These are phyloP conservation scores for Machimus atricapillus DNA, from an alignment of 2,888 invertebrate species.

Conservation along the genomic window DNA sequence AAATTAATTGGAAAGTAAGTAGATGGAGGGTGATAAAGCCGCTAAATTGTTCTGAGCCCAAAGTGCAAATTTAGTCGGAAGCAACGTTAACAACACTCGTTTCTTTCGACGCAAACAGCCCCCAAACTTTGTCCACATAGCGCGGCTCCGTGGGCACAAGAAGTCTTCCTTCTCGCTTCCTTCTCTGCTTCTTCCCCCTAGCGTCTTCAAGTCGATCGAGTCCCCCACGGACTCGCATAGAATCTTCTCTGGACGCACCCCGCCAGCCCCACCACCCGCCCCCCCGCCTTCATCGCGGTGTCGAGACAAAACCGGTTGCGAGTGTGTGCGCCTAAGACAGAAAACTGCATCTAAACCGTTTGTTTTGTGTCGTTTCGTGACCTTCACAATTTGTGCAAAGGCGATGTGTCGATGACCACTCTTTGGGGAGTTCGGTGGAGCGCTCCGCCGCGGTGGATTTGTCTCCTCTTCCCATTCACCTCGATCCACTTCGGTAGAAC, in stretches of 20 bases:
- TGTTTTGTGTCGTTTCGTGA: slow-evolving; percentile 55
- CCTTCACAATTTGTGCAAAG: slow-evolving; percentile 65
- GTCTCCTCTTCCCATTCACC: background rate
- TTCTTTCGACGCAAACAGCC: background rate
- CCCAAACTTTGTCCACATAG: background rate
- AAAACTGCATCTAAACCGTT: slow-evolving; percentile 47
- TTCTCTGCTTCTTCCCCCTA: background rate
- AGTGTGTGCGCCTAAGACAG: background rate
- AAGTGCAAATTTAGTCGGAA: background rate
- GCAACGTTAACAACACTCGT: background rate
- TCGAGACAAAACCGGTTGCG: background rate
- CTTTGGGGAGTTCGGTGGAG: slow-evolving; percentile 19
- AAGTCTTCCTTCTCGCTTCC: background rate
- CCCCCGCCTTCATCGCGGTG: background rate
- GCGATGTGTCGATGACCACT: slow-evolving; percentile 65
- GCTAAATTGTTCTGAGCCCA: background rate
- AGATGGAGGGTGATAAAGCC: background rate
- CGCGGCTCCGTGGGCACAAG: background rate
- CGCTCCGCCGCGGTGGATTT: background rate
- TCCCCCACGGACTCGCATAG: background rate
- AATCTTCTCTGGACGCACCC: background rate
- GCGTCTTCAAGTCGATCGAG: background rate
- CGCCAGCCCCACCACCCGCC: background rate
- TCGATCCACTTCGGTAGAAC: background rate
- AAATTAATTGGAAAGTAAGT: too few species aligned